Base-by-base conservation (phyloP, 2,888 invertebrate species). In the Anoplius nigerrimus region DNA sequence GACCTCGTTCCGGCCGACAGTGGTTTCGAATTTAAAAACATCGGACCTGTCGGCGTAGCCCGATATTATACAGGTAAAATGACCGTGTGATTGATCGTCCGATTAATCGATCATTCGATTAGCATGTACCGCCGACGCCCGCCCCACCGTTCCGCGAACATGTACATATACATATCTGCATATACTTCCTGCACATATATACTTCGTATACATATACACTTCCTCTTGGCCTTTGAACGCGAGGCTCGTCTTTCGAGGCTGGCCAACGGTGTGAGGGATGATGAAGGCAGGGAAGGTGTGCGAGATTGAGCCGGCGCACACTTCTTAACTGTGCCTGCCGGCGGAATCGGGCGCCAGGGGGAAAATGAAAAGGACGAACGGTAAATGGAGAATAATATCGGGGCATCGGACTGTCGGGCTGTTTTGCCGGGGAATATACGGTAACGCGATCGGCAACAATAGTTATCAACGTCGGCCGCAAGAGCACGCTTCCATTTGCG, bases 91-190 rank as follows among this genome's bases (percentile, higher is more conserved):
- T 70, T 68, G 75, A 71, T 68, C 66, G 75, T 72, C 64, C 64
- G 76, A 71, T 70, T 75, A 72, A 76, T 76, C 76, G 76, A 69
- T 75, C 68, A 58, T 64, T 72, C 75, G 67, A 72, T 74, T 67
- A 69, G 57, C 57, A 22, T 15, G 52, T 15, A 52, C 22, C 22
- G 6, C n/a, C n/a, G n/a, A n/a, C n/a, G n/a, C n/a, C n/a, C n/a
- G n/a, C n/a, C n/a, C n/a, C n/a, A n/a, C n/a, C n/a, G n/a, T n/a
- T n/a, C n/a, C n/a, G n/a, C n/a, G n/a, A n/a, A n/a, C n/a, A n/a
- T n/a, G n/a, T n/a, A n/a, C n/a, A n/a, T n/a, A n/a, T n/a, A n/a
- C n/a, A n/a, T n/a, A n/a, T n/a, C n/a, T n/a, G n/a, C n/a, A n/a
- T n/a, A n/a, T n/a, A n/a, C n/a, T n/a, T n/a, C n/a, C n/a, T n/a